A percentile compares a stretch with the other conserved stretches of the same genome.
These are phyloP conservation scores for Batillaria attramentaria DNA, from an alignment of 1,140 invertebrate genomes.

Conservation along the genomic window DNA sequence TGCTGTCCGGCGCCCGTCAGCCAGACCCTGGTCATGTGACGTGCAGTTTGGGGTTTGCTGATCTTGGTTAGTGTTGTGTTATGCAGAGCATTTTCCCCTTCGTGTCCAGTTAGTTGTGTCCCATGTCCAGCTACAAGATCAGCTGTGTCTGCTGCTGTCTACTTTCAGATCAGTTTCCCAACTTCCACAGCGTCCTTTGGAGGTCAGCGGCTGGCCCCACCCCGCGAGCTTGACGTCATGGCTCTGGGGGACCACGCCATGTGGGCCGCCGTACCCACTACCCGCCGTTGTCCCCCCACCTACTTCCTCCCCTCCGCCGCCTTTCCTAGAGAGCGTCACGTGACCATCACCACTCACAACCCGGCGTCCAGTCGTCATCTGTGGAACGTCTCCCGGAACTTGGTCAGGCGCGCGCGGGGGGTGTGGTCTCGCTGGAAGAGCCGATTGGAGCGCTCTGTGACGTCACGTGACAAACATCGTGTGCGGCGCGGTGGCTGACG, in stretches of 20 bases:
- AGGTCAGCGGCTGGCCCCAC: background rate
- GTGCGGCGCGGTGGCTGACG: too few species aligned
- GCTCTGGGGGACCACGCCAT: conserved; percentile 19
- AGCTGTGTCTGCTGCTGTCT: too few species aligned
- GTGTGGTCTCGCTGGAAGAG: conserved; percentile 8
- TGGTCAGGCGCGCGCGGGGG: background rate
- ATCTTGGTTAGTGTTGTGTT: too few species aligned
- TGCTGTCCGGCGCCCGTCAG: too few species aligned
- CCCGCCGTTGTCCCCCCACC: background rate
- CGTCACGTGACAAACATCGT: too few species aligned
- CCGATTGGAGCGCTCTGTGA: background rate
- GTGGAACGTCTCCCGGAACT: conserved; percentile 8
- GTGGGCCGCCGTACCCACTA: background rate
- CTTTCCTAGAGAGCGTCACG: background rate
- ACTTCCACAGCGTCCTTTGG: too few species aligned
- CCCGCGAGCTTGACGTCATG: conserved; percentile 12
- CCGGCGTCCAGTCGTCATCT: background rate
- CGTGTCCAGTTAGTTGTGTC: too few species aligned
- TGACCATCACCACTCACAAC: background rate
- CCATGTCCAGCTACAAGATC: too few species aligned
- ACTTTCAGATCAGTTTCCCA: too few species aligned
- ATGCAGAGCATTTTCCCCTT: too few species aligned
- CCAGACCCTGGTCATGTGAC: too few species aligned
- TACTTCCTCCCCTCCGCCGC: background rate
- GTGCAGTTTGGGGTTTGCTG: too few species aligned